Base-by-base conservation (phyloP, 2,113 vertebrate species). In the Bathybates hornii region DNA sequence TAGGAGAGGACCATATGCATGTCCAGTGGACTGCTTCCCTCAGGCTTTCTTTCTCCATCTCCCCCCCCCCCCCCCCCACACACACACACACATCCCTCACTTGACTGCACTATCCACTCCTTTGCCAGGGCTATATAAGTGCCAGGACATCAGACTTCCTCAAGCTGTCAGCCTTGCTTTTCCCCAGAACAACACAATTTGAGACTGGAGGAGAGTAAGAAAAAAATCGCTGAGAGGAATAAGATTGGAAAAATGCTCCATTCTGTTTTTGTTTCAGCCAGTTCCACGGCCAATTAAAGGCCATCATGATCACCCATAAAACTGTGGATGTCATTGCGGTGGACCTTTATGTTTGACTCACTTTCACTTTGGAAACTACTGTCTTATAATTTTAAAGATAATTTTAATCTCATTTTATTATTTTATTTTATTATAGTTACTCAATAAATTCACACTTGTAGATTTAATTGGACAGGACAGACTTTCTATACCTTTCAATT, bases 1-100 rank as follows among this genome's bases (percentile, higher is more conserved):
- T 91, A 86, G 92, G 94, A 93, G 93, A 94, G 83, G 88, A 93
- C 94, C 94, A 94, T 95, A 93, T 95, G 93, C 91, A 94, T 83
- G 92, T 96, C 93, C 94, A 95, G 88, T 87, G 83, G 89, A 88
- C 87, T 48, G 19, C 86, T 71, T 13, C 91, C 93, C 93, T 66
- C 82, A 90, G 94, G 93, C 93, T 85, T 63, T 84, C 50, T 61
- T 66, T 86, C 89, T 48, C 48, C 19, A 36, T 76, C 63, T 66
- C n/a, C n/a, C 80, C 21, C 21, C 21, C 21, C 21, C 21, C 21
- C 21, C 21, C 21, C 21, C 21, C 81, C 24, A 24, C 24, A 24
- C 24, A 24, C 24, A 24, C 24, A 24, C 24, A 24, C 73, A 73
- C 91, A 89, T 85, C 87, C 86, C 83, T 91, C 89, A 93, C 91